Percentiles rank a stretch among this genome's conserved stretches.
phyloP scores from a whole-genome alignment of 2,797 vertebrate species.

The Ptychobarbus kaznakovi region DNA sequence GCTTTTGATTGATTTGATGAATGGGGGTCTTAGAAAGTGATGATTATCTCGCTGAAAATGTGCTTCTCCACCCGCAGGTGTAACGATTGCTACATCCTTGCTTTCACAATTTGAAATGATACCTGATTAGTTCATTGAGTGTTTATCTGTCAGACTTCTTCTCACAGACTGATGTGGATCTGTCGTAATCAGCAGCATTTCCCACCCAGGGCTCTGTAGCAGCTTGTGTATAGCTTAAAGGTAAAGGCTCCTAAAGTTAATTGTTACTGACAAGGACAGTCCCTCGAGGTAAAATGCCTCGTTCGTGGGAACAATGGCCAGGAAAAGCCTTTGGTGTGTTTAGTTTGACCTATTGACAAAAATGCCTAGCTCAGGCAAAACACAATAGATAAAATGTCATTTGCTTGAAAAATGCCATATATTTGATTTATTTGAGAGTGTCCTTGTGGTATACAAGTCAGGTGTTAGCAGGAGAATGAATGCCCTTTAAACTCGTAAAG shows the following conservation, averaged over 20 bases:
- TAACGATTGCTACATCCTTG: not conserved
- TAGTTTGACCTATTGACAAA: conserved; percentile 36
- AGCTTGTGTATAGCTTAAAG: conserved; percentile 16
- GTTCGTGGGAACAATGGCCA: conserved; percentile 44
- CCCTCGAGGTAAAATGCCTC: conserved; percentile 41
- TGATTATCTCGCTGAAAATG: not conserved
- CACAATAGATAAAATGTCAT: conserved; percentile 32
- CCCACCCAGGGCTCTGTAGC: not conserved
- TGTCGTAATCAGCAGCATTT: conserved; percentile 11
- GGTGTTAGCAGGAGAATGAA: not conserved
- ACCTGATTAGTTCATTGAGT: not conserved
- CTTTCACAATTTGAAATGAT: not conserved
- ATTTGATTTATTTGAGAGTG: not conserved
- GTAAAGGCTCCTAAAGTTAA: conserved; percentile 31
- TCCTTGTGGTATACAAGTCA: not conserved
- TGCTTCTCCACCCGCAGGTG: not conserved
- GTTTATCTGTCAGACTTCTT: conserved; percentile 20
- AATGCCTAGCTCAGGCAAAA: conserved; percentile 11
- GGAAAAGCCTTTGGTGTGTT: conserved; percentile 39
- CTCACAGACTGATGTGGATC: not conserved
- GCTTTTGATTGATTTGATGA: not conserved
- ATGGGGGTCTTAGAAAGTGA: not conserved
- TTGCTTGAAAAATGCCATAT: not conserved
- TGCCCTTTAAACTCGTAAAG: not conserved
- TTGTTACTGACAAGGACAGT: conserved; percentile 45